phyloP scores from a whole-genome alignment of 2,113 vertebrate genomes.

The Pelmatolapia mariae region DNA sequence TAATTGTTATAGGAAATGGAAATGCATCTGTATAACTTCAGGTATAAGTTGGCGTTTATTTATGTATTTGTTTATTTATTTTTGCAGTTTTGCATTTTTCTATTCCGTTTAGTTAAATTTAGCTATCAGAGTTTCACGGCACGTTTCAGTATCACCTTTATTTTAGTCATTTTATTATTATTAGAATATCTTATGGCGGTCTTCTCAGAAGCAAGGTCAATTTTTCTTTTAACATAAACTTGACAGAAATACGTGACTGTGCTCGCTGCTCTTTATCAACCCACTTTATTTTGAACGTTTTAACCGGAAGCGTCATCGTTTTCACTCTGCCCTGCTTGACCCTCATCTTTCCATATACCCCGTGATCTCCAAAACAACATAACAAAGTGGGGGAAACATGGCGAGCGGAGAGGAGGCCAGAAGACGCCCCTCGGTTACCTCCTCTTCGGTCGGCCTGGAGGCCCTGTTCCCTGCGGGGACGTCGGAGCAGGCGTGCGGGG shows the following conservation, averaged over 20 bases:
- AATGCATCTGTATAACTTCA: background rate
- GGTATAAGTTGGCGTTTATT: background rate
- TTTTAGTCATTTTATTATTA: background rate
- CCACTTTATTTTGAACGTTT: slow-evolving; percentile 15
- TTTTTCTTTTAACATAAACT: background rate
- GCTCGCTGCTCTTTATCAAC: accelerated
- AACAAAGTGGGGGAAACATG: slow-evolving; percentile 70
- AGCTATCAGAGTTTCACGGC: background rate
- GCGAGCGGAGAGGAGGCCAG: slow-evolving; percentile 72
- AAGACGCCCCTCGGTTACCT: slow-evolving; percentile 52
- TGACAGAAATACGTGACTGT: no score
- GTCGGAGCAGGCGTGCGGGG: slow-evolving; percentile 43
- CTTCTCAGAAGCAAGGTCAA: background rate
- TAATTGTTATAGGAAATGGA: background rate
- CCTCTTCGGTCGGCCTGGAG: slow-evolving; percentile 66
- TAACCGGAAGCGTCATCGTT: background rate
- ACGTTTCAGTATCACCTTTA: background rate
- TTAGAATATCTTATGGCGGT: background rate
- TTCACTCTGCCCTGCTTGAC: background rate
- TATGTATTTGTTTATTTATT: background rate
- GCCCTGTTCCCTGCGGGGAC: slow-evolving; percentile 66
- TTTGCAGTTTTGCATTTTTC: background rate
- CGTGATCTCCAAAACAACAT: slow-evolving; percentile 68
- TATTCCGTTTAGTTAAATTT: background rate
- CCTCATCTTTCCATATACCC: slow-evolving; percentile 14